Evolutionary conservation across 2,797 vertebrate genomes (phyloP), one percentile per base, ranked within the genome.

Genomic region (Sibirionetta formosa): DNA sequence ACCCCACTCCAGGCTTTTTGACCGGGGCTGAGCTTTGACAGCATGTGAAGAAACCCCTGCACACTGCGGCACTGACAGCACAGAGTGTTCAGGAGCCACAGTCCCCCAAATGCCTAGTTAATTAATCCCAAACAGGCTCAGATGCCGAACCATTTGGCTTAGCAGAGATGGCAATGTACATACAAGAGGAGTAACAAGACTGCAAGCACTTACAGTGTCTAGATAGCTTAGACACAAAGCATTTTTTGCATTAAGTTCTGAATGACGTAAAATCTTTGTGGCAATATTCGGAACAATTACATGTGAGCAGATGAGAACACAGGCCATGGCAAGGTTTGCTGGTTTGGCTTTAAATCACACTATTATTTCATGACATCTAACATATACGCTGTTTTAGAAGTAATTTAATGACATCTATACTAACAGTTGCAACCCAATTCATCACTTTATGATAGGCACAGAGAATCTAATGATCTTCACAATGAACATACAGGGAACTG

Each of bases 371-470:
- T 42, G 46, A 44, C 51, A 58, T 12, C 31, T 1, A 61, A 5
- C 0, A 0, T 35, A 64, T 82, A 85, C 77, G 29, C 31, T 75
- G 5, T 4, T 76, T 53, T 6, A 71, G 53, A 85, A 78, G 36
- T 48, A 71, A 68, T 80, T 82, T 87, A 86, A 86, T 20, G 46
- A 78, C 42, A 65, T 73, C 71, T 86, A 81, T 64, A 92, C 76
- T 56, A 95, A 93, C 9, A 82, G 53, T 40, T 88, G 68, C n/a
- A 90, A 80, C 64, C 94, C 81, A 96, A 94, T 89, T 81, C 57
- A 71, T 24, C 51, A 11, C 26, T 95, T 96, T 82, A 81, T 54
- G 61, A 75, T 1, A 8, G 88, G 61, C 87, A 94, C 63, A 71
- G 86, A 94, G 79, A 92, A 20, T 31, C 75, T 94, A 84, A 91